Base-by-base conservation (phyloP, 2,113 vertebrate species). In the Penelope pileata region DNA sequence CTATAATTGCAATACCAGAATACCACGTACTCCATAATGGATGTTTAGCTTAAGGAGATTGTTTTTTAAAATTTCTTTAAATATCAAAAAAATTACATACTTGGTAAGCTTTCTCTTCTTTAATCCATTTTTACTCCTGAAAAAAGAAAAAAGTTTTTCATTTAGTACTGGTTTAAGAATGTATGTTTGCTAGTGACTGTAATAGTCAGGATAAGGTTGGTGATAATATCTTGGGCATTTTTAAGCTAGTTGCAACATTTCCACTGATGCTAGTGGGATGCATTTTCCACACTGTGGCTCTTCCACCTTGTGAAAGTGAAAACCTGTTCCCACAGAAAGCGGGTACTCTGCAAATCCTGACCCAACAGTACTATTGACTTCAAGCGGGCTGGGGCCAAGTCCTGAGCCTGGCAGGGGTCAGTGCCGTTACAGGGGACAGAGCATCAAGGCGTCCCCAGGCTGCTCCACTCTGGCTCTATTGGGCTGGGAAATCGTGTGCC, bases 91-190 rank as follows among this genome's bases (percentile, higher is more conserved):
- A 32, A 56, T 60, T 50, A 95, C 98, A 96, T 99, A 99, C 99
- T 99, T 99, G 58, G 99, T 99, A 94, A 99, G 97, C 93, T 99
- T 99, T 97, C 99, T 98, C 98, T 99, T 99, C 98, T 99, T 99
- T 97, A 99, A 97, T 63, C 99, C 99, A 27, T 99, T 99, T 98
- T 99, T 99, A 98, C 98, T 99, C 99, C 99, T 99, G 97, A 56
- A 94, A 97, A 97, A 69, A 51, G 27, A 58, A 40, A 7, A 2
- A n/a, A 38, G 2, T 2, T 64, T 92, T 83, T 77, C 10, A 54
- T 50, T 50, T 14, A 74, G 12, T 15, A 69, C 16, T 45, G 30
- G 66, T 69, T 73, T 70, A 63, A 74, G 30, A 74, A 81, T 0
- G 0, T 22, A 2, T 1, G 1, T 36, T 74, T 91, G 42, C 63